Evolutionary conservation across 1,140 invertebrate genomes (phyloP).

Genomic region (Colletes latitarsis): DNA sequence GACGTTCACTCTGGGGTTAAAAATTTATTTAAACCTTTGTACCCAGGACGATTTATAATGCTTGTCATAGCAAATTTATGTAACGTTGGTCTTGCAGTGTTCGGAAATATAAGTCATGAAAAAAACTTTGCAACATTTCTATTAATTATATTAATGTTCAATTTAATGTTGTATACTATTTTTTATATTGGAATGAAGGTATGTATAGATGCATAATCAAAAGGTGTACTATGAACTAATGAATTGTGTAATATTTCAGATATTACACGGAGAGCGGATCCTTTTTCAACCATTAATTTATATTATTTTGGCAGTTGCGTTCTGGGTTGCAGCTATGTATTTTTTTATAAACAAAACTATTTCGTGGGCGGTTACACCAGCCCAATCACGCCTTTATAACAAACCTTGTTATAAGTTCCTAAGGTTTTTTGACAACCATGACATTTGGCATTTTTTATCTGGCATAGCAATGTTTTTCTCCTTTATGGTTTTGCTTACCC

Average conservation of each 20-base stretch:
- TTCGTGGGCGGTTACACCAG: slow-evolving; percentile 91
- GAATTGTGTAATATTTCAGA: slow-evolving; percentile 78
- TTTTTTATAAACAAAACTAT: slow-evolving; percentile 91
- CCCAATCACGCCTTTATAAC: slow-evolving; percentile 89
- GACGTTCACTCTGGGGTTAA: slow-evolving; percentile 69
- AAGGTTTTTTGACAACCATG: slow-evolving; percentile 93
- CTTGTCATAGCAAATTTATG: slow-evolving; percentile 86
- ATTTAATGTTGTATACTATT: slow-evolving; percentile 90
- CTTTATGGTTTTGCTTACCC: slow-evolving; percentile 90
- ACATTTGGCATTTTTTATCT: slow-evolving; percentile 95
- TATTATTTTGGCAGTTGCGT: slow-evolving; percentile 84
- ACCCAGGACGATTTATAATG: slow-evolving; percentile 81
- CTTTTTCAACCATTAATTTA: slow-evolving; percentile 84
- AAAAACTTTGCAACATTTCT: slow-evolving; percentile 92
- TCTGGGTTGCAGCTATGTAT: slow-evolving; percentile 87
- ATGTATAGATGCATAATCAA: slow-evolving; percentile 61
- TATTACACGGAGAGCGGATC: slow-evolving; percentile 87
- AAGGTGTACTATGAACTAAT: slow-evolving; percentile 26
- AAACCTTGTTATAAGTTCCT: slow-evolving; percentile 86
- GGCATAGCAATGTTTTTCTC: slow-evolving; percentile 93
- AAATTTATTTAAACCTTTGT: slow-evolving; percentile 72
- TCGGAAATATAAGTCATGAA: slow-evolving; percentile 84
- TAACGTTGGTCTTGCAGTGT: slow-evolving; percentile 88
- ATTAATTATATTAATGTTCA: slow-evolving; percentile 91
- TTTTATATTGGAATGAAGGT: slow-evolving; percentile 96